Evolutionary conservation across 2,888 invertebrate genomes (phyloP), one percentile per base, ranked within the genome.

Genomic region (Mongoloraphidia duomilia): DNA sequence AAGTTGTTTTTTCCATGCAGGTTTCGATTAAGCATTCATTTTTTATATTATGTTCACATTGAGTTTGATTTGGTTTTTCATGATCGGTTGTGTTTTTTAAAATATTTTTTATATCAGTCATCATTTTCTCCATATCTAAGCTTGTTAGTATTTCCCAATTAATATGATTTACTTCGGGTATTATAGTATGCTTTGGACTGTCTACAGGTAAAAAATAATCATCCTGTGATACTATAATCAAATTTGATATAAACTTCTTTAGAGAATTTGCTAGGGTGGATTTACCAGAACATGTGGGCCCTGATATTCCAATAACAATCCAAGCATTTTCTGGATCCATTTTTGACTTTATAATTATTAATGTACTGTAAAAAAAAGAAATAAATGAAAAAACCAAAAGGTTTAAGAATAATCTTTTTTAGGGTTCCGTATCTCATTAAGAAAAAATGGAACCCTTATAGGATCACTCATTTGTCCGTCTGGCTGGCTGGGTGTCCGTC

Each of bases 211-310:
- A 71, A 64, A 84, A 90, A 63, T 86, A 90, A 54, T 77, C 69
- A 64, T 90, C 90, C 64, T 90, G 90, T 52, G 79, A 74, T 41
- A 89, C 70, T 1, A 82, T 53, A 46, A 63, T 56, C 34, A 69
- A 65, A 46, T 63, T 60, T 1, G 71, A 64, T 2, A 75, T 64
- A 34, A 54, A 60, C 1, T 67, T 60, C 6, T 64, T 66, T 13
- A 90, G 60, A 49, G 69, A 68, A 46, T 71, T 72, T 0, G 85
- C 76, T 36, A 88, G 61, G 0, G 84, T 81, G 0, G 87, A 84
- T 67, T 91, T 90, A 0, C 91, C 91, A 14, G 87, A 84, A 59
- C 86, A 86, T 0, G 90, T 90, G 2, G 83, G 83, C 1, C 91
- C 87, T 38, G 84, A 80, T 54, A 90, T 74, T 8, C 86, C 88